Evolutionary conservation across 1,140 invertebrate genomes (phyloP).

Genomic region (Papilio glaucus): DNA sequence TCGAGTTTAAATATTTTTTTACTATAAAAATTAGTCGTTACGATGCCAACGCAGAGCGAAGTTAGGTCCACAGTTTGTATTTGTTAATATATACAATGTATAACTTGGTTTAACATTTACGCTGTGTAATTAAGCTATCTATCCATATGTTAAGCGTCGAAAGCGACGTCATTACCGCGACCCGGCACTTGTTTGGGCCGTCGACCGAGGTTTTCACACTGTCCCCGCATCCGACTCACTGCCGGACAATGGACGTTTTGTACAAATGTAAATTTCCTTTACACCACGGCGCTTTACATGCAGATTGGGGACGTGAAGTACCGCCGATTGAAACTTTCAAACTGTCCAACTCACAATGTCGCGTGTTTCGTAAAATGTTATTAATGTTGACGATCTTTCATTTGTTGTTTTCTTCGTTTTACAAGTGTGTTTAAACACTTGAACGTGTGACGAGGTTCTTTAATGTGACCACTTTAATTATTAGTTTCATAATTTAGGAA

Average conservation of each 20-base stretch:
- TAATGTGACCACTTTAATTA: slow-evolving; percentile 24
- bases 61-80: too few relatives aligned
- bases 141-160: slow-evolving; percentile 44
- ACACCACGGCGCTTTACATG: slow-evolving; percentile 71
- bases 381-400: slow-evolving; percentile 62
- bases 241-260: slow-evolving; percentile 64
- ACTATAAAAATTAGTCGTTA: too few relatives aligned
- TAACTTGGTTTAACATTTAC: neutral
- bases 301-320: slow-evolving; percentile 69
- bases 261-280: slow-evolving; percentile 80
- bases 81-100: too few relatives aligned
- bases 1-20: too few relatives aligned
- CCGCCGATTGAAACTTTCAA: slow-evolving; percentile 66
- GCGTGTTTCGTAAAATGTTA: slow-evolving; percentile 62
- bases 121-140: neutral
- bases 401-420: slow-evolving; percentile 29
- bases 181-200: slow-evolving; percentile 57
- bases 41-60: too few relatives aligned
- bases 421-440: slow-evolving; percentile 50
- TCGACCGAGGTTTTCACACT: slow-evolving; percentile 70
- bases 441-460: slow-evolving; percentile 48
- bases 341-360: slow-evolving; percentile 57
- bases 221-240: slow-evolving; percentile 54
- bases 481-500: neutral
- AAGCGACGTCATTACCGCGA: slow-evolving; percentile 49